Evolutionary conservation across 2,113 vertebrate genomes (phyloP).

Genomic region (Cynocephalus volans): DNA sequence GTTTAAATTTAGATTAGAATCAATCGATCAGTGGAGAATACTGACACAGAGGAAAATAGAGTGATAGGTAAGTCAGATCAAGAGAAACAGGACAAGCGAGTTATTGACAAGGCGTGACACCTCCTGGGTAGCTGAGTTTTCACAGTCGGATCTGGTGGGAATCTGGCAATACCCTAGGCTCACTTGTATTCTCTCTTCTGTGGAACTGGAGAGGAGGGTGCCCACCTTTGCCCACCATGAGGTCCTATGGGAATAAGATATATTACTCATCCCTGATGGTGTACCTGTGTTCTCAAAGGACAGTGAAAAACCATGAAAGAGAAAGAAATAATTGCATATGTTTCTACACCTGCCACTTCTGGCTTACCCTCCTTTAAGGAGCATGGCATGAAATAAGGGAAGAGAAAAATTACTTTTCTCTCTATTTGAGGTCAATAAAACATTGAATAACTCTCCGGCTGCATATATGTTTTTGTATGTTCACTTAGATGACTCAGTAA

Average conservation of each 20-base stretch:
- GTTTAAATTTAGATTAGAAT: neutral
- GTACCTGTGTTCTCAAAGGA: neutral
- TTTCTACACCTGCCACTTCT: neutral
- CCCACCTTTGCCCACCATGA: rapidly evolving
- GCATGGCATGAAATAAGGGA: neutral
- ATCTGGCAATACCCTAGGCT: rapidly evolving
- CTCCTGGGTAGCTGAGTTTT: neutral
- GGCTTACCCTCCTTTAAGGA: neutral
- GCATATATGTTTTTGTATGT: neutral
- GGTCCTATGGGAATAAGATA: rapidly evolving
- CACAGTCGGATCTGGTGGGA: neutral
- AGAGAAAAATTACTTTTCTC: neutral
- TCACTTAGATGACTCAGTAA: neutral
- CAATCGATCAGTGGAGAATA: neutral
- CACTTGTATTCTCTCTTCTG: neutral
- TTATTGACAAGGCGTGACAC: too few species aligned
- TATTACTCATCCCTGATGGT: too few species aligned
- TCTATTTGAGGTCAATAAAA: neutral
- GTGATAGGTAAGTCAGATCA: neutral
- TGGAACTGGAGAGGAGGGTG: neutral
- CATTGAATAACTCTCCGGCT: neutral
- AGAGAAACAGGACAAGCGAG: neutral
- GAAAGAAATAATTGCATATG: neutral
- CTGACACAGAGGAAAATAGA: neutral
- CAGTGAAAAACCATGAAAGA: neutral